Evolutionary conservation across 92 coral and sea anemone species (phyloP), one percentile per base, ranked within the genome.

Genomic region (Ricordea florida): DNA sequence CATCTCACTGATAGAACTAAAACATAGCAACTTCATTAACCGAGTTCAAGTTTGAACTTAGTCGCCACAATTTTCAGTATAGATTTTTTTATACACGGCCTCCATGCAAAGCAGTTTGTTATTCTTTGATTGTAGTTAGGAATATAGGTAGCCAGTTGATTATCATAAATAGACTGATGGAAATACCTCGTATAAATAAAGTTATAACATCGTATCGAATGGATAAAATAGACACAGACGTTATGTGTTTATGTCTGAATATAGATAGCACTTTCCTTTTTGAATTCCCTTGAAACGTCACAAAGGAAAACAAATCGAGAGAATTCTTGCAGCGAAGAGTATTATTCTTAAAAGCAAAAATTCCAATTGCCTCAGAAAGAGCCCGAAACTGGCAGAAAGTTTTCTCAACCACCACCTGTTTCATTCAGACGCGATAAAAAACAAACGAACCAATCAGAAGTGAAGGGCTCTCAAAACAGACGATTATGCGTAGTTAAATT

Each of bases 401-500:
- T 57, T 57, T 57, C 63, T 57, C 26, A 15, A 57, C 63, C 43
- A 31, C 63, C 41, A 57, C 63, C 28, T 57, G 63, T 57, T 57
- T 57, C 63, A 15, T 57, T 15, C 34, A 59, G 32, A 59, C 66
- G 66, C 38, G 31, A 59, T 47, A 34, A 36, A n/a, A 59, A 59
- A 35, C 28, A 59, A 59, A 59, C 28, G 45, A 25, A 57, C 44
- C 44, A 13, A 2, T 57, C 0, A 57, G 38, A 57, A 32, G 64
- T 29, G 64, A 57, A 57, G 64, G 66, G 17, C 66, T 59, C 66
- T 59, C 47, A 59, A 59, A 59, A 35, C 48, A 59, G 67, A 23
- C 67, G 35, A 60, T 60, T 11, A 37, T 60, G 33, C 67, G 38
- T 22, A n/a, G 33, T 37, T 37, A 29, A 60, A 60, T 60, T 33